Percentiles rank a stretch among this genome's conserved stretches.
Evolutionary conservation across 2,113 vertebrate genomes (phyloP).

Genomic region (Chionomys nivalis): DNA sequence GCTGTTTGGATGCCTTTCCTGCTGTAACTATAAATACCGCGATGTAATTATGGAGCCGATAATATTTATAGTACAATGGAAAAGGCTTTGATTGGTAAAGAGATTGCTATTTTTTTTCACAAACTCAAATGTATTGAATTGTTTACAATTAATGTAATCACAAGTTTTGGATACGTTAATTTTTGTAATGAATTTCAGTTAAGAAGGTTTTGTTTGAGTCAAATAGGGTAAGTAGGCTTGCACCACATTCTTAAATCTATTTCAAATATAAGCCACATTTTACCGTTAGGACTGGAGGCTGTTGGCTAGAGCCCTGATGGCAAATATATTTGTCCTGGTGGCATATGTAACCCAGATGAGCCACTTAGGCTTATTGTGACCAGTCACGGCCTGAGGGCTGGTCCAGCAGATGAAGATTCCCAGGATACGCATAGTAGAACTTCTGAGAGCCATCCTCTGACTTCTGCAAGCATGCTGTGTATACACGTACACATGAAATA

Average conservation of each 20-base stretch:
- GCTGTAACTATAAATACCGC: neutral
- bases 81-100: constrained; percentile 24
- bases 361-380: constrained; percentile 59
- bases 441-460: neutral
- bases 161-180: neutral
- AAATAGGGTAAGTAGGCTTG: neutral
- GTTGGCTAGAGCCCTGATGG: neutral
- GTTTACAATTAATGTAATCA: neutral
- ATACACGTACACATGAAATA: neutral
- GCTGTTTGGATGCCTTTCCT: neutral
- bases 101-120: constrained; percentile 54
- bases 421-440: no score
- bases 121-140: constrained; percentile 17
- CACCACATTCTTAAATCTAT: constrained; percentile 41
- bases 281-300: constrained; percentile 55
- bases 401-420: neutral
- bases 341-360: neutral
- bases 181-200: constrained; percentile 30
- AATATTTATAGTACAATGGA: neutral
- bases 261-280: constrained; percentile 56
- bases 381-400: neutral
- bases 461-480: neutral
- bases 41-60: neutral
- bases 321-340: neutral
- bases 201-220: neutral